Evolutionary conservation across 92 coral and sea anemone genomes (phyloP).

Genomic region (Paramuricea clavata): DNA sequence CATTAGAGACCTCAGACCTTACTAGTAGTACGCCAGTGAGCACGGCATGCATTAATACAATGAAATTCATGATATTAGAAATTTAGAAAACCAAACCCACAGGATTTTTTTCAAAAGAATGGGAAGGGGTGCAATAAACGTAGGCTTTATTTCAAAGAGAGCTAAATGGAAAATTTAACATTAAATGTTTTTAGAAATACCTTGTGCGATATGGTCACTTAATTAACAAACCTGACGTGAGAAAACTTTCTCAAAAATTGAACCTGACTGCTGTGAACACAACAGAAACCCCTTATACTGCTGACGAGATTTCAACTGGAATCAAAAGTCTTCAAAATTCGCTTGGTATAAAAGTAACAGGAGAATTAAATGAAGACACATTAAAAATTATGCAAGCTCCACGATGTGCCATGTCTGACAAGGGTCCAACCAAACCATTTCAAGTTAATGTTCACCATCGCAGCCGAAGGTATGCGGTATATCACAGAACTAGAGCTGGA

Average conservation of each 20-base stretch:
- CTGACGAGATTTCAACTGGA: constrained; percentile 22
- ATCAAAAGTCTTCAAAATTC: constrained; percentile 46
- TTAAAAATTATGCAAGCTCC: constrained; percentile 25
- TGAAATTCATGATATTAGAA: no score
- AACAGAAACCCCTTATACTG: not conserved
- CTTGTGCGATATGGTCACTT: no score
- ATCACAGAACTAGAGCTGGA: constrained; percentile 15
- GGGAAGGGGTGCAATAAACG: no score
- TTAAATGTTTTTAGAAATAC: no score
- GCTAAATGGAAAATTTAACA: no score
- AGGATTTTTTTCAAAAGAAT: no score
- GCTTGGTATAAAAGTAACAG: constrained; percentile 44
- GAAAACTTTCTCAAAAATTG: not conserved
- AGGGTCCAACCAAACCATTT: not conserved
- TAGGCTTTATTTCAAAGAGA: no score
- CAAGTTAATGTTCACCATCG: constrained; percentile 19
- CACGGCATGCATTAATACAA: no score
- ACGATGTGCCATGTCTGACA: constrained; percentile 64
- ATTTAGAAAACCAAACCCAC: no score
- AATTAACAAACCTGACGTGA: constrained; percentile 26
- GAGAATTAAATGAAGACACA: constrained; percentile 41
- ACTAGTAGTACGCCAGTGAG: no score
- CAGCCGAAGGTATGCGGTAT: constrained; percentile 50
- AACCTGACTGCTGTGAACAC: not conserved
- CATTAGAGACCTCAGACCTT: no score